Conservation (phyloP, 2,113 vertebrate genomes). For the Sardina pilchardus region DNA sequence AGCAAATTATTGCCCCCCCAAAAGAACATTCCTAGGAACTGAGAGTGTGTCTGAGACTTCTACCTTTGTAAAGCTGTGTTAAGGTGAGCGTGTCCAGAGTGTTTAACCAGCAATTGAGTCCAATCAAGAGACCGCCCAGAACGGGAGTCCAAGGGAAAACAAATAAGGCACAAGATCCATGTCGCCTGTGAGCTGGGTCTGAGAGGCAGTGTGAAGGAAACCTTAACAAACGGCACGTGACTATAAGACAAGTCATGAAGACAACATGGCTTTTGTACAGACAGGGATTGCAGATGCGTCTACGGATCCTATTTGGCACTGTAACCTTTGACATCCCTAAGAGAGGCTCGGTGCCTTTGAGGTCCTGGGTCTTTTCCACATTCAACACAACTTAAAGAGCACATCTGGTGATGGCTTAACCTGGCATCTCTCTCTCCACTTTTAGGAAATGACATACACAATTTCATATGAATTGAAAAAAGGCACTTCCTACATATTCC, state of each 20-base stretch:
- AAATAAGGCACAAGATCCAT: conserved; percentile 7
- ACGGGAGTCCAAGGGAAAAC: conserved; percentile 49
- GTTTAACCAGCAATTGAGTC: conserved; percentile 45
- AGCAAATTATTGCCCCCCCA: background rate
- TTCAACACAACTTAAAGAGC: conserved; percentile 58
- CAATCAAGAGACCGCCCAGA: conserved; percentile 49
- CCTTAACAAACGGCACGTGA: background rate
- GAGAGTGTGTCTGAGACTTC: conserved; percentile 61
- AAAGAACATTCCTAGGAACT: conserved; percentile 64
- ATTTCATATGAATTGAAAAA: conserved; percentile 67
- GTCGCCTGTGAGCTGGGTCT: background rate
- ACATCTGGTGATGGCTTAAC: conserved; percentile 62
- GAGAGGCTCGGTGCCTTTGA: conserved; percentile 56
- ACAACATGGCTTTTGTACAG: conserved; percentile 6
- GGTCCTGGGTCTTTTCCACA: conserved; percentile 70
- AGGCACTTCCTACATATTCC: conserved; percentile 76
- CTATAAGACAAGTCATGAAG: background rate
- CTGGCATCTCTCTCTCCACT: conserved; percentile 66
- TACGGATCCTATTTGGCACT: conserved; percentile 5
- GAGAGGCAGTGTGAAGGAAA: background rate
- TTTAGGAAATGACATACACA: conserved; percentile 75
- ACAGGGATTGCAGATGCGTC: background rate
- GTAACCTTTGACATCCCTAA: conserved; percentile 27
- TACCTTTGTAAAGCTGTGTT: conserved; percentile 50
- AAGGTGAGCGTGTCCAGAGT: conserved; percentile 59